phyloP scores from a whole-genome alignment of 1,140 invertebrate genomes.

The Drosophila pruinosa region DNA sequence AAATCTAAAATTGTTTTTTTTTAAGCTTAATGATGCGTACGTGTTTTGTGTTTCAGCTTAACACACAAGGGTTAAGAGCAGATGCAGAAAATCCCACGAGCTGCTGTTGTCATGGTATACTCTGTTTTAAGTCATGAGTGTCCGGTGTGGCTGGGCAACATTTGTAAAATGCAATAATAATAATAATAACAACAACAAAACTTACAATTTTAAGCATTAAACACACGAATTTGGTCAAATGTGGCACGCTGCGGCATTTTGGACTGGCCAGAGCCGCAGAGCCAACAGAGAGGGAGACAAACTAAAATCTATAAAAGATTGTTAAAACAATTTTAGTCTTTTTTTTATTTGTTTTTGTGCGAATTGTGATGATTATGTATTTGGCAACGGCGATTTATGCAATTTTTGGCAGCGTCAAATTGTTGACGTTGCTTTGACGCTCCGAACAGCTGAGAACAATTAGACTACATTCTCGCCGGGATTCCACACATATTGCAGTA shows the following conservation, averaged over 20 bases:
- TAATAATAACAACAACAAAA: conserved; percentile 26
- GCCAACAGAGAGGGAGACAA: background rate
- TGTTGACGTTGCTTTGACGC: conserved; percentile 11
- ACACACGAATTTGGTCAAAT: conserved; percentile 72
- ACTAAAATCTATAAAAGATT: conserved; percentile 38
- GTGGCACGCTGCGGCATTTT: conserved; percentile 70
- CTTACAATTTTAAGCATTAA: conserved; percentile 43
- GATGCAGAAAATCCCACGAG: conserved; percentile 52
- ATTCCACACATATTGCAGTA: conserved; percentile 19
- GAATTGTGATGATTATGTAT: conserved; percentile 50
- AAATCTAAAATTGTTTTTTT: too few relatives aligned
- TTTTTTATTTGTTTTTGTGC: conserved; percentile 36
- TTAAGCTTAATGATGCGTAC: too few relatives aligned
- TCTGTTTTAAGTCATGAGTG: conserved; percentile 23
- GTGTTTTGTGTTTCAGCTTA: background rate
- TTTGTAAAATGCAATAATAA: conserved; percentile 40
- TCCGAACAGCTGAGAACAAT: conserved; percentile 52
- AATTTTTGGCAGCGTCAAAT: conserved; percentile 30
- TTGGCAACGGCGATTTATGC: conserved; percentile 38
- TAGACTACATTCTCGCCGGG: conserved; percentile 56
- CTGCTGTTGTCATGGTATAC: conserved; percentile 9
- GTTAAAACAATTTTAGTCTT: background rate
- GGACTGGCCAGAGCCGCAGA: conserved; percentile 42
- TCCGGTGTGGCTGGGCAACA: conserved; percentile 44
- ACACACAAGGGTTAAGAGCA: conserved; percentile 46